Base-by-base conservation (phyloP, 2,888 invertebrate species). In the Diarsia dahlii region DNA sequence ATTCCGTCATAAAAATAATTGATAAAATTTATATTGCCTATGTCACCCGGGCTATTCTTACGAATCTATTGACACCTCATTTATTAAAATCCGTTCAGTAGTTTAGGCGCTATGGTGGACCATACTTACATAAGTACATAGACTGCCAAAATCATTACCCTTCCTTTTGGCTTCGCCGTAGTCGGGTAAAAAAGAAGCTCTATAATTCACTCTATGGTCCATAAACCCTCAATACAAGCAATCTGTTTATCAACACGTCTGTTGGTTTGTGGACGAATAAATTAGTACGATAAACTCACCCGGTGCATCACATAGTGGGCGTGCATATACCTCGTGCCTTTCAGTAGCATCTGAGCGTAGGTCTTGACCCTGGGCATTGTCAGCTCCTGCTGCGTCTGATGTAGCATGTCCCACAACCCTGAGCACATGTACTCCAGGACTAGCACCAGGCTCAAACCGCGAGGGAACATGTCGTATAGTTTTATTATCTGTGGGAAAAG, bases 381-480 rank as follows among this genome's bases (percentile, higher is more conserved):
- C 77, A 99, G 94, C 13, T 98, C 97, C 86, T 97, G 97, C 71
- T 97, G 97, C 56, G 97, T 97, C 87, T 98, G 98, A 89, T 98
- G 98, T 69, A 99, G 95, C 92, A 98, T 97, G 87, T 98, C 98
- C 96, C 98, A 98, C 23, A 99, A 95, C 18, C 98, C 98, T 23
- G 98, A 98, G n/a, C 98, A 98, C 98, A 99, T 98, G 94, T 98
- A 99, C 92, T 99, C 99, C 95, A 99, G 98, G 0, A 99, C 99
- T 86, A 99, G 96, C 1, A 99, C 98, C 83, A 99, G 97, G 68
- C 99, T 98, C 92, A 98, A 97, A 0, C 99, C 98, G 89, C 98
- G 98, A 0, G 99, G 98, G 91, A 99, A 99, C 89, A 99, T 98
- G 90, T 99, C 99, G 87, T 98, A 96, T 45, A 99, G 97, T 90